These are phyloP conservation scores for Lordiphosa stackelbergi DNA, from an alignment of 1,140 invertebrate species.

Conservation along the genomic window DNA sequence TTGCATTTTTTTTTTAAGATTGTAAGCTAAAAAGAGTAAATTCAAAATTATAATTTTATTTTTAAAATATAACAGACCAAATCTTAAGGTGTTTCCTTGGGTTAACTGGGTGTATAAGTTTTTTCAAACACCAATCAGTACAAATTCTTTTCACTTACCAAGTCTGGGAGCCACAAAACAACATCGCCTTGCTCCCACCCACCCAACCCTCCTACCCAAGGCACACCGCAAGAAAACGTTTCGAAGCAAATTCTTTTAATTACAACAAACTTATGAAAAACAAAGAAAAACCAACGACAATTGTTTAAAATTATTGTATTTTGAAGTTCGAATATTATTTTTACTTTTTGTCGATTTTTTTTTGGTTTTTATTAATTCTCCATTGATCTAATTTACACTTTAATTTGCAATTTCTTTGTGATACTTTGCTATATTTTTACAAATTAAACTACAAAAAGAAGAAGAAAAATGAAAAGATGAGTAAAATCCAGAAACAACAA, in stretches of 20 bases:
- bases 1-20: conserved; percentile 62
- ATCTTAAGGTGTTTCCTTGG: conserved; percentile 21
- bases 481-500: conserved; percentile 17
- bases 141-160: conserved; percentile 73
- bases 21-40: conserved; percentile 15
- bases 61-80: conserved; percentile 31
- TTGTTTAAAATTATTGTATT: conserved; percentile 36
- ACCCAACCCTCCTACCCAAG: conserved; percentile 10
- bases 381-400: conserved; percentile 72
- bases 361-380: conserved; percentile 38
- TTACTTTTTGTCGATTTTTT: conserved; percentile 53
- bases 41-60: conserved; percentile 16
- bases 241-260: conserved; percentile 29
- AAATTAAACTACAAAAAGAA: conserved; percentile 43
- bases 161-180: conserved; percentile 36
- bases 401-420: conserved; percentile 74
- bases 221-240: conserved; percentile 19
- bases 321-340: conserved; percentile 68
- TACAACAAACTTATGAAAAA: conserved; percentile 14
- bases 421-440: conserved; percentile 75
- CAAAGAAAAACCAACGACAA: conserved; percentile 33
- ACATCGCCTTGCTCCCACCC: conserved; percentile 17
- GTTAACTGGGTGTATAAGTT: conserved; percentile 28
- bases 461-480: conserved; percentile 34
- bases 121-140: conserved; percentile 66